Conservation (phyloP, 2,113 vertebrate species). For the Nymphicus hollandicus region DNA sequence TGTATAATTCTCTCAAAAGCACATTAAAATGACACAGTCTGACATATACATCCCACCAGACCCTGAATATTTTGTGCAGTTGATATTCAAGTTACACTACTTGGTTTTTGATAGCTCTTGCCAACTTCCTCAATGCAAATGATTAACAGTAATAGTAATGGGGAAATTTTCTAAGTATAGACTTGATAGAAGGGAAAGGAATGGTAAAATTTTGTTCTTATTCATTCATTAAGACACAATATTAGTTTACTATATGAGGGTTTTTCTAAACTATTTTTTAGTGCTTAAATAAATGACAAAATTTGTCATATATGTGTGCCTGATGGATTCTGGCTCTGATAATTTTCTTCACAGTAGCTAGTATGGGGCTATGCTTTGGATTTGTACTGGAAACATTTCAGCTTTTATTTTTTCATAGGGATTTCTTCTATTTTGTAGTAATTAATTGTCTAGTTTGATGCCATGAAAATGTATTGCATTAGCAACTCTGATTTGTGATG, state of each 20-base stretch:
- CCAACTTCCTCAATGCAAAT: constrained; percentile 64
- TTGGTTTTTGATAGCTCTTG: constrained; percentile 68
- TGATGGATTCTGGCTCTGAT: neutral
- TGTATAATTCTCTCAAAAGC: constrained; percentile 72
- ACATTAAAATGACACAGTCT: constrained; percentile 70
- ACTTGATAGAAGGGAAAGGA: constrained; percentile 38
- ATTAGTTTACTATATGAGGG: constrained; percentile 21
- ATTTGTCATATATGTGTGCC: neutral
- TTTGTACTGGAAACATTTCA: neutral
- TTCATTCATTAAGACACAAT: constrained; percentile 50
- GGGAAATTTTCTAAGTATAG: constrained; percentile 47
- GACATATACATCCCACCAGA: constrained; percentile 66
- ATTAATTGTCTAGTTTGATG: neutral
- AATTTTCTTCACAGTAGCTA: neutral
- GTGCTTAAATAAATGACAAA: neutral
- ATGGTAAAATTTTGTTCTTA: constrained; percentile 60
- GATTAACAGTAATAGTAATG: constrained; percentile 64
- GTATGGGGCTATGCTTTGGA: neutral
- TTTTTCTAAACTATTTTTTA: constrained; percentile 44
- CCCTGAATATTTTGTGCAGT: constrained; percentile 69
- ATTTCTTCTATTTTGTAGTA: constrained; percentile 8
- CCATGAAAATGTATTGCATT: neutral
- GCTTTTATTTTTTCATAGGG: neutral
- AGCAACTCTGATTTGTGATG: neutral
- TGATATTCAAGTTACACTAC: constrained; percentile 64